Evolutionary conservation across 2,888 invertebrate genomes (phyloP).

Genomic region (Phyllotreta striolata): DNA sequence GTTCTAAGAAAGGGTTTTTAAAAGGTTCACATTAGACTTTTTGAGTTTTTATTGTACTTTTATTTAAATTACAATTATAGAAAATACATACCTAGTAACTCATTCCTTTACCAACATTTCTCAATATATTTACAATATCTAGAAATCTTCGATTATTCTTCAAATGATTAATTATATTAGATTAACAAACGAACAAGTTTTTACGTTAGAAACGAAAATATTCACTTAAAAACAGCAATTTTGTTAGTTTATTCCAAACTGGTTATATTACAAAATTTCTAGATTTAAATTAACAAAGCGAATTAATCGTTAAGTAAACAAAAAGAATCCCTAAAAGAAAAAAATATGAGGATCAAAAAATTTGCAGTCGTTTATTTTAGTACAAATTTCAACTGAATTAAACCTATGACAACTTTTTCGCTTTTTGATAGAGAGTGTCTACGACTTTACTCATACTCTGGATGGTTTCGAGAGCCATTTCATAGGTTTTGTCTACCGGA

Average conservation of each 20-base stretch:
- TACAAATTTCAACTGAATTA: constrained; percentile 33
- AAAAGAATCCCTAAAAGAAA: constrained; percentile 4
- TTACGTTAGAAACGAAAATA: constrained; percentile 11
- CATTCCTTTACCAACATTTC: constrained; percentile 27
- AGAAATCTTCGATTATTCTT: constrained; percentile 20
- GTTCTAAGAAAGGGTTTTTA: too few relatives aligned
- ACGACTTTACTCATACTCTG: constrained; percentile 99
- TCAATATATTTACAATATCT: constrained; percentile 29
- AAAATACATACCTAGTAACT: constrained; percentile 23
- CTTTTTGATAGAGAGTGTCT: constrained; percentile 98
- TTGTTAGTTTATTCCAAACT: constrained; percentile 30
- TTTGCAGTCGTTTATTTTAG: constrained; percentile 40
- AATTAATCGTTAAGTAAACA: constrained; percentile 11
- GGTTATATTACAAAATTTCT: constrained; percentile 22
- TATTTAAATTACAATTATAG: constrained; percentile 17
- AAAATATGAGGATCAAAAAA: constrained; percentile 21
- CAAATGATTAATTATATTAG: constrained; percentile 5
- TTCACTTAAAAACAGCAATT: constrained; percentile 13
- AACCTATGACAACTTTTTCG: constrained; percentile 93
- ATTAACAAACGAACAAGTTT: background rate
- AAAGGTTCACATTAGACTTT: too few relatives aligned
- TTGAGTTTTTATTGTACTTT: constrained; percentile 19
- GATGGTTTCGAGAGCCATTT: constrained; percentile 95
- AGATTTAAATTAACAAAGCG: constrained; percentile 24
- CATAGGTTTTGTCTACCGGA: constrained; percentile 95